Base-by-base conservation (phyloP, 2,797 vertebrate genomes). In the Coregonus ussuriensis region DNA sequence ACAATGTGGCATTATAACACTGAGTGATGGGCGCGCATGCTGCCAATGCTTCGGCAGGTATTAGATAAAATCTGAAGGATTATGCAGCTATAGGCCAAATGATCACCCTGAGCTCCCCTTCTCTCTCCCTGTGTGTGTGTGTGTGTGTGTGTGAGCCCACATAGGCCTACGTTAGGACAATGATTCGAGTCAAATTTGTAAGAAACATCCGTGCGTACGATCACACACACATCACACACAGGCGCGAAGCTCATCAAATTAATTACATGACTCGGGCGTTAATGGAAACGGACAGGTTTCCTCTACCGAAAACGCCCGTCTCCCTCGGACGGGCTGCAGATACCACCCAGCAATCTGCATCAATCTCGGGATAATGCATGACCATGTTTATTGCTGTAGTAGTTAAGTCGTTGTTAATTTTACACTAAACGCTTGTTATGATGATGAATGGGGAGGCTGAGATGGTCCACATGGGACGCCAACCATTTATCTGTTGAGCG, bases 21-120 rank as follows among this genome's bases (percentile, higher is more conserved):
- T 87, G 90, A 95, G 95, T 92, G 94, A 97, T 97, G 96, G 96
- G 96, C 96, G 95, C 95, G 94, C 96, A 97, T 96, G 97, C 94
- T 94, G 95, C 95, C 94, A 95, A 95, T 94, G 95, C 94, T 95
- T 94, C 93, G 96, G 95, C 94, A 96, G 96, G 97, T 96, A 97
- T 98, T 98, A 98, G 95, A 96, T 96, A 90, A 96, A 97, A 98
- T 98, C 96, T 96, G 94, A 94, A 91, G 96, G 96, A 98, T 98
- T 98, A 98, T 93, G 93, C 93, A 95, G 95, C 95, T 96, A 94
- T 93, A 94, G 90, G 91, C 91, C 92, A 96, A 96, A 97, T 88
- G 93, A 95, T 95, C 83, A 94, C 94, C 88, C 93, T 95, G 86
- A 92, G 88, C 93, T 93, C 91, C 14, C 74, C 59, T 71, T 9